Conservation (phyloP, 2,888 invertebrate genomes). For the Ramazzottius varieornatus region DNA sequence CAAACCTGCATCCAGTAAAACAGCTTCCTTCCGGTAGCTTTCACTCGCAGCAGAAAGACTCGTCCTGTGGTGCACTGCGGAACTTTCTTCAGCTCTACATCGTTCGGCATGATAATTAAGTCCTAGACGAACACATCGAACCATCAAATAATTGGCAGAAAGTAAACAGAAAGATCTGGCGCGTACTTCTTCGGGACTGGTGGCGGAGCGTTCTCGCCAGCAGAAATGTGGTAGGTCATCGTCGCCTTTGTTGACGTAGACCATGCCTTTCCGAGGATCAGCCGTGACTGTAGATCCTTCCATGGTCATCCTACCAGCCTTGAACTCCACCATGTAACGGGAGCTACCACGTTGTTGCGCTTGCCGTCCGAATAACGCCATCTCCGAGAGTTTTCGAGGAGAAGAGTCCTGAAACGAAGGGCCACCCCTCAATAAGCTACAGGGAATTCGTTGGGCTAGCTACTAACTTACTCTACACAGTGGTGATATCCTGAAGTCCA, state of each 20-base stretch:
- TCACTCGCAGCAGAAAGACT: conserved; percentile 82
- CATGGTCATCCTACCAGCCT: conserved; percentile 82
- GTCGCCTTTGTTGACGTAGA: conserved; percentile 36
- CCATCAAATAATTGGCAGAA: conserved; percentile 6
- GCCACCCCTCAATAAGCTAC: too few relatives aligned
- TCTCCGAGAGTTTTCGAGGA: not conserved
- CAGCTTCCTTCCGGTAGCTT: conserved; percentile 64
- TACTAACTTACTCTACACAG: too few relatives aligned
- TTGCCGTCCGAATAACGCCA: not conserved
- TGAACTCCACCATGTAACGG: conserved; percentile 53
- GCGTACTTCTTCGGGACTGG: conserved; percentile 62
- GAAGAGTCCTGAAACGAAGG: too few relatives aligned
- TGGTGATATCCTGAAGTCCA: too few relatives aligned
- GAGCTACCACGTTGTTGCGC: not conserved
- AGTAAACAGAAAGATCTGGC: too few relatives aligned
- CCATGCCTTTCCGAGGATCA: conserved; percentile 71
- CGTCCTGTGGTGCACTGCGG: conserved; percentile 83
- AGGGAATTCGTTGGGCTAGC: too few relatives aligned
- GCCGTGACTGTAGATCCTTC: conserved; percentile 77
- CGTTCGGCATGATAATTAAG: conserved; percentile 89
- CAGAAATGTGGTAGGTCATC: conserved; percentile 97
- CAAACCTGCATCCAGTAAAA: conserved; percentile 92
- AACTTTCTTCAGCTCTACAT: conserved; percentile 81
- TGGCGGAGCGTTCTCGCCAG: conserved; percentile 87
- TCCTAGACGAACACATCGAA: conserved; percentile 47